Conservation (phyloP, 1,140 invertebrate species). For the Trichonephila clavata region DNA sequence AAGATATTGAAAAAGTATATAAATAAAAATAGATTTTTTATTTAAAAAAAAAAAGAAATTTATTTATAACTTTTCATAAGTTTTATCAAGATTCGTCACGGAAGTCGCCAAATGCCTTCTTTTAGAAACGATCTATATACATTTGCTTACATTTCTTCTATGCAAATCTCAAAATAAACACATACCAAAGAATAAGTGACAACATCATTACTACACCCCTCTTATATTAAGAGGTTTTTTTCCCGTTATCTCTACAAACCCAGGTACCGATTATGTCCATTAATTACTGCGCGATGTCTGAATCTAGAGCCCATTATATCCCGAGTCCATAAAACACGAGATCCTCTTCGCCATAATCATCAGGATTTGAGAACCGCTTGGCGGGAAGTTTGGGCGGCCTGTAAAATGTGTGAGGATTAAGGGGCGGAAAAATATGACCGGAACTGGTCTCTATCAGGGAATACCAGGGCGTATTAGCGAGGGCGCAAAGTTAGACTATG, state of each 20-base stretch:
- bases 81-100: no score
- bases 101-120: no score
- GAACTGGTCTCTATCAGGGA: constrained; percentile 10
- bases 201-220: background rate
- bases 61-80: no score
- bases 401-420: constrained; percentile 32
- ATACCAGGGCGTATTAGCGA: constrained; percentile 3
- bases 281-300: constrained; percentile 5
- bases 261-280: constrained; percentile 19
- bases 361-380: background rate
- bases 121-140: no score
- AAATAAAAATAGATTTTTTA: no score
- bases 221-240: background rate
- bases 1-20: no score
- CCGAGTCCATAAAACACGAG: background rate
- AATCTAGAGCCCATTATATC: background rate
- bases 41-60: no score
- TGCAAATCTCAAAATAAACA: background rate
- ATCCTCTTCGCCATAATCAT: background rate
- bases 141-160: background rate
- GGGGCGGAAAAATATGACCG: constrained; percentile 13
- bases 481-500: background rate
- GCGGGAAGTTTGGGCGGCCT: background rate
- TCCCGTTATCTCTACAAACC: constrained; percentile 1
- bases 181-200: background rate